Percentiles rank a stretch among this genome's conserved stretches.
Evolutionary conservation across 2,888 invertebrate species (phyloP).

Genomic region (Belgica antarctica): DNA sequence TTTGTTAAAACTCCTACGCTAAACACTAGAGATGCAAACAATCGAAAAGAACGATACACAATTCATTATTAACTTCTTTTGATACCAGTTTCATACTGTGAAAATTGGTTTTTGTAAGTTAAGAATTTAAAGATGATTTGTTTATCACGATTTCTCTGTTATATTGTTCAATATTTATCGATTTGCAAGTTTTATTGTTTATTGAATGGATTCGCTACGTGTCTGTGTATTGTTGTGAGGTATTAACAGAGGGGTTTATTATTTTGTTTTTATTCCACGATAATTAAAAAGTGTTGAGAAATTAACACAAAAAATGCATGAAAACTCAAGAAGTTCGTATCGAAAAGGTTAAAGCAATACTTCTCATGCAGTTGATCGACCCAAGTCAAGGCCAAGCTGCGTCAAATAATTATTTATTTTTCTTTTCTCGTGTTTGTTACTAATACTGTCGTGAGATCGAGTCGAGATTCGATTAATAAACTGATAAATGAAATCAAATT

Average conservation of each 20-base stretch:
- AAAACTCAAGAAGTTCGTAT: neutral
- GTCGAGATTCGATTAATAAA: conserved; percentile 20
- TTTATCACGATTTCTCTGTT: neutral
- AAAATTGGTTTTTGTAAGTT: neutral
- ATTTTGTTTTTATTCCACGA: no score
- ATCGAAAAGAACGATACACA: conserved; percentile 8
- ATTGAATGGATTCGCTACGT: neutral
- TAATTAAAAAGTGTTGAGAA: neutral
- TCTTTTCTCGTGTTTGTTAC: neutral
- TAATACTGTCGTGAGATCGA: conserved; percentile 26
- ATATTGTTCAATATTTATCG: conserved; percentile 10
- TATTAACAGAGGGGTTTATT: no score
- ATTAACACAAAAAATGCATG: conserved; percentile 7
- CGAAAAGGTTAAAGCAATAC: neutral
- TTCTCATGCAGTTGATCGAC: neutral
- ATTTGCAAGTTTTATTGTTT: neutral
- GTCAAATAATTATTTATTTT: neutral
- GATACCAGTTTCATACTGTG: neutral
- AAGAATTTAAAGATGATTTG: neutral
- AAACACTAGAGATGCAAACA: conserved; percentile 14
- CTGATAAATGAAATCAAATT: neutral
- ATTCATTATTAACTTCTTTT: neutral
- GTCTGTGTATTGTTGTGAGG: neutral
- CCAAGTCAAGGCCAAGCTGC: neutral
- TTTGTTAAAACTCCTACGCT: conserved; percentile 6